A percentile compares a stretch with the other conserved stretches of the same genome.
Conservation (phyloP, 2,113 vertebrate species). For the Origma solitaria region DNA sequence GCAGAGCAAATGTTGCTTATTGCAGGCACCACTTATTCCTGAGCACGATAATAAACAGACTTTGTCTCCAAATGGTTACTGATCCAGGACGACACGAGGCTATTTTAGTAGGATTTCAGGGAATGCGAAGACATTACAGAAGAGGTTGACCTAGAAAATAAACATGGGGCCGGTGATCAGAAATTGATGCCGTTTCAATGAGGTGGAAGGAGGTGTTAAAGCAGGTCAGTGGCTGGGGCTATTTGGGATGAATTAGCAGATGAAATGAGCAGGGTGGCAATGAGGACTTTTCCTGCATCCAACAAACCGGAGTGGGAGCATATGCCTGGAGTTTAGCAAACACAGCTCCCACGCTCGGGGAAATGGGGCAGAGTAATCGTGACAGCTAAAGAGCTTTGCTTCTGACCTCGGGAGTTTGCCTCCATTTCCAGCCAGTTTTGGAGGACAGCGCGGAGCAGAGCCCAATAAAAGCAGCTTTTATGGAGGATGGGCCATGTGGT, state of each 20-base stretch:
- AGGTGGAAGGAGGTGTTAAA: conserved; percentile 17
- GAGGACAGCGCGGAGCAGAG: background rate
- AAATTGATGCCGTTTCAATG: background rate
- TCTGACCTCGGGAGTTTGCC: background rate
- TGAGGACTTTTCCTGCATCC: background rate
- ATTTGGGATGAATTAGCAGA: background rate
- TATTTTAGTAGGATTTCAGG: conserved; percentile 50
- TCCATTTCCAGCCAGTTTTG: background rate
- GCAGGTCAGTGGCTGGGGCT: conserved; percentile 28
- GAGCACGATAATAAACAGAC: conserved; percentile 59
- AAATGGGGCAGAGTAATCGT: background rate
- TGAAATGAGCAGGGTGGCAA: background rate
- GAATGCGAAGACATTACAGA: background rate
- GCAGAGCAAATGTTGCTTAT: conserved; percentile 66
- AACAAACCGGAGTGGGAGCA: conserved; percentile 1
- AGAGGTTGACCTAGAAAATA: conserved; percentile 58
- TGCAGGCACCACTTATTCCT: conserved; percentile 55
- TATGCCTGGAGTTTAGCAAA: conserved; percentile 48
- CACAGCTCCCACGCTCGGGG: conserved; percentile 17
- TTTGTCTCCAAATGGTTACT: conserved; percentile 66
- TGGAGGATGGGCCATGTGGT: background rate
- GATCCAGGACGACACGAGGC: conserved; percentile 53
- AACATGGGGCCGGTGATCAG: background rate
- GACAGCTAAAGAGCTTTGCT: background rate
- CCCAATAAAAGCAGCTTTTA: background rate